These are phyloP conservation scores for Trogon melanurus DNA, from an alignment of 2,113 vertebrate species.

Conservation along the genomic window DNA sequence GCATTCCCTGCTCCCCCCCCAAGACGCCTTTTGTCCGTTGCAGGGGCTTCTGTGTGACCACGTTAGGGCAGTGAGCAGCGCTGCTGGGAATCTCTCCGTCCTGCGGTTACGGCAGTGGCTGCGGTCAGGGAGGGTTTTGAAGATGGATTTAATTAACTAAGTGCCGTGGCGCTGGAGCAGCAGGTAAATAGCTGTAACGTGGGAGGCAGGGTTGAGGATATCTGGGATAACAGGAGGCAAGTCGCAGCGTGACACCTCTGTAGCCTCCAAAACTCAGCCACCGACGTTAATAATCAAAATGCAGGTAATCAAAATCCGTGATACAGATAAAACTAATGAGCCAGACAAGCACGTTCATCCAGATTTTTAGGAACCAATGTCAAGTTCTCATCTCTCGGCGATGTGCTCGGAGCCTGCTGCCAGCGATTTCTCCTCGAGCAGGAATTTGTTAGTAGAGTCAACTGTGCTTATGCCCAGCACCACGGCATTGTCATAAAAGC, in stretches of 20 bases:
- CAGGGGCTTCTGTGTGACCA: not conserved
- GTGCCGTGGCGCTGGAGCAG: not conserved
- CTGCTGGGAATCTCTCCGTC: not conserved
- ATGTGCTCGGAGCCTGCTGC: not conserved
- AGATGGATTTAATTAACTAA: not conserved
- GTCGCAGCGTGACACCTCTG: slow-evolving; percentile 16
- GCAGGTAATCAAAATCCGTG: not conserved
- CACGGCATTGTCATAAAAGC: not conserved
- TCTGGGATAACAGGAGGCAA: not conserved
- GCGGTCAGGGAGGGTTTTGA: not conserved
- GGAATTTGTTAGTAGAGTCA: not conserved
- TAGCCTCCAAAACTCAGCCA: slow-evolving; percentile 37
- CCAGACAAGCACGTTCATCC: slow-evolving; percentile 10
- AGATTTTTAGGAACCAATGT: not conserved
- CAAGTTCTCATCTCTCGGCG: not conserved
- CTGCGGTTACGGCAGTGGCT: not conserved
- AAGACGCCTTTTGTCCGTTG: not conserved
- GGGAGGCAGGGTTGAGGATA: not conserved
- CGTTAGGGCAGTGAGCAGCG: not conserved
- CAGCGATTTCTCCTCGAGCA: not conserved
- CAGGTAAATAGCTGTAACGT: not conserved
- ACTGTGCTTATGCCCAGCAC: not conserved
- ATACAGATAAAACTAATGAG: slow-evolving; percentile 48
- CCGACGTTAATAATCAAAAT: slow-evolving; percentile 34
- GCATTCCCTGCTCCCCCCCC: not conserved